Evolutionary conservation across 1,140 invertebrate genomes (phyloP).

Genomic region (Panonychus citri): DNA sequence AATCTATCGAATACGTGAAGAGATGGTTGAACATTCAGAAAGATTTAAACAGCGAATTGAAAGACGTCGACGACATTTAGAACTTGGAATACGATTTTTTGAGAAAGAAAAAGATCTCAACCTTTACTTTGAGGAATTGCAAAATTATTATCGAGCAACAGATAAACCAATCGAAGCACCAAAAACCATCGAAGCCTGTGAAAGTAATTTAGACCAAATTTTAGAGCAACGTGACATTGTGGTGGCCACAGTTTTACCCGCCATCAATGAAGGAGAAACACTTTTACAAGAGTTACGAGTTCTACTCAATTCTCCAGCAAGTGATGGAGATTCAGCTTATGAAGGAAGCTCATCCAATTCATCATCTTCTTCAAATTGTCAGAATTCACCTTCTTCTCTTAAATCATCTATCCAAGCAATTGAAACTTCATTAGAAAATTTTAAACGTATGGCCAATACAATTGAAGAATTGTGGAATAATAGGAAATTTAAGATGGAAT

Average conservation of each 20-base stretch:
- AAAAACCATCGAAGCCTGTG: slow-evolving; percentile 61
- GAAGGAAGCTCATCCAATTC: background rate
- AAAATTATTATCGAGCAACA: slow-evolving; percentile 38
- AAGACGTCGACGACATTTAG: slow-evolving; percentile 59
- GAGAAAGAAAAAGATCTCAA: slow-evolving; percentile 79
- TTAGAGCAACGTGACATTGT: slow-evolving; percentile 68
- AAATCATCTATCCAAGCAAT: slow-evolving; percentile 36
- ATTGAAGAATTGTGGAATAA: slow-evolving; percentile 77
- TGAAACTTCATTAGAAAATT: slow-evolving; percentile 60
- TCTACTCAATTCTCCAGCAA: background rate
- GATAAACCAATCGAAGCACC: slow-evolving; percentile 32
- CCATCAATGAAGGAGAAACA: slow-evolving; percentile 70
- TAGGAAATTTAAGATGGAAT: slow-evolving; percentile 60
- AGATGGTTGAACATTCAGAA: slow-evolving; percentile 62
- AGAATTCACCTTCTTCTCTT: background rate
- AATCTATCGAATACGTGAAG: slow-evolving; percentile 72
- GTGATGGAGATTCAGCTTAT: background rate
- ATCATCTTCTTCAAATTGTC: background rate
- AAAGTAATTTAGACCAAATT: slow-evolving; percentile 58
- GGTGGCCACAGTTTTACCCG: slow-evolving; percentile 65
- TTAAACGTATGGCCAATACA: slow-evolving; percentile 61
- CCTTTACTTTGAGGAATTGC: slow-evolving; percentile 57
- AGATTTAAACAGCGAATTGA: slow-evolving; percentile 85
- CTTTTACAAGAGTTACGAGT: slow-evolving; percentile 65
- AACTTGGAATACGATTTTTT: slow-evolving; percentile 82